Evolutionary conservation across 2,113 vertebrate genomes (phyloP), one percentile per base, ranked within the genome.

Genomic region (Alosa alosa): DNA sequence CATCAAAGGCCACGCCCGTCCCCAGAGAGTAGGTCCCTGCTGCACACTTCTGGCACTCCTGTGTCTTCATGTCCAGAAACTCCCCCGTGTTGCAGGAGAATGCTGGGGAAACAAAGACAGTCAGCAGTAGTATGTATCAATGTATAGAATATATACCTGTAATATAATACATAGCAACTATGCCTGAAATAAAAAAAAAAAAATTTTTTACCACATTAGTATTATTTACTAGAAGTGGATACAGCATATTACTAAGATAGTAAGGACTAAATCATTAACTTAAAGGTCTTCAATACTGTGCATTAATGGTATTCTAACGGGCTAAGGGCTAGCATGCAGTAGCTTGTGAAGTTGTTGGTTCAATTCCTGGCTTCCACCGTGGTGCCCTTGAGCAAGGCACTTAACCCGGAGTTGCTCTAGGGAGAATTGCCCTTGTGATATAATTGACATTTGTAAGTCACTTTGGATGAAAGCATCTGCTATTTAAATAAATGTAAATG

Each of bases 51-150:
- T 93, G 94, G 85, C 98, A 99, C 0, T 93, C 89, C 94, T 99
- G 98, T 0, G 95, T 92, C 93, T 94, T 95, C 98, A 99, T 99
- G 90, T 99, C 95, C 81, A 99, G 96, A 92, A 96, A 99, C 94
- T 99, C 96, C 0, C 98, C 98, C 0, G 96, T 95, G 64, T 92
- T 95, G 92, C 98, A 99, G 81, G 97, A 98, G 90, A 99, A 99
- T 1, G 97, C 98, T 99, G 90, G 22, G 25, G 41, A 78, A 3
- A 6, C 25, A 20, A 18, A 31, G 41, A 10, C 2, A 50, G 18
- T 47, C 8, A 36, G 9, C 64, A 31, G 31, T 36, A 31, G 25
- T n/a, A 25, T 36, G 57, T 64, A 64, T 7, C 22, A 60, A 60
- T n/a, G 57, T 60, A n/a, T 22, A 44, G 1, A 18, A 7, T 25